Evolutionary conservation across 1,140 invertebrate genomes (phyloP).

Genomic region (Chelonus insularis): DNA sequence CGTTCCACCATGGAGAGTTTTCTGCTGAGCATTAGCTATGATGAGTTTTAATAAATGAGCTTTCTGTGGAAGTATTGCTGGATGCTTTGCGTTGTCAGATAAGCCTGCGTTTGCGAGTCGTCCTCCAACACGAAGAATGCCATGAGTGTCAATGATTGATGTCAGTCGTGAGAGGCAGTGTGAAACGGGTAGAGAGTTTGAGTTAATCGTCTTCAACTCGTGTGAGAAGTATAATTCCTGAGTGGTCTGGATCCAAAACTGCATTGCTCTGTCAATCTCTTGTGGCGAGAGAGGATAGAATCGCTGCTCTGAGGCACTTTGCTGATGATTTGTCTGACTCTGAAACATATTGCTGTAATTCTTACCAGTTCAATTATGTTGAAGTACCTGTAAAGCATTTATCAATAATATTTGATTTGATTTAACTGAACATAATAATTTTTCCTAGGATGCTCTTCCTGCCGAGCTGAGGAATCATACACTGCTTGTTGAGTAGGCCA

Average conservation of each 20-base stretch:
- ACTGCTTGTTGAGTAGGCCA: background rate
- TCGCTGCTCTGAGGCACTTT: background rate
- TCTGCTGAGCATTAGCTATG: slow-evolving; percentile 30
- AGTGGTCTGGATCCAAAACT: background rate
- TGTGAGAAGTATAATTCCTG: background rate
- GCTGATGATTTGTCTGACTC: background rate
- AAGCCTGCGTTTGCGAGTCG: background rate
- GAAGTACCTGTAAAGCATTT: background rate
- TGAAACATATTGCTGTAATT: background rate
- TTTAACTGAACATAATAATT: too few relatives aligned
- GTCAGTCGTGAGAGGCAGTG: background rate
- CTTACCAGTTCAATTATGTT: background rate
- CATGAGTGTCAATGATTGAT: background rate
- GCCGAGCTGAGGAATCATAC: background rate
- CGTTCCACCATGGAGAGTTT: slow-evolving; percentile 35
- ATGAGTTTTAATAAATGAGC: slow-evolving; percentile 16
- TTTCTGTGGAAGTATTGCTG: background rate
- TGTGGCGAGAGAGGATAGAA: background rate
- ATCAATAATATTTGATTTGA: background rate
- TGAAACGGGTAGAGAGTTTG: background rate
- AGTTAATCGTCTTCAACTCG: background rate
- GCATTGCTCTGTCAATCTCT: background rate
- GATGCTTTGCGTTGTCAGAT: background rate
- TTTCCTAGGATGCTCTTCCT: too few relatives aligned
- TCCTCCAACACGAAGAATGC: background rate